Percentiles rank a stretch among this genome's conserved stretches.
Evolutionary conservation across 2,797 vertebrate species (phyloP).

Genomic region (Oreochromis grahami): DNA sequence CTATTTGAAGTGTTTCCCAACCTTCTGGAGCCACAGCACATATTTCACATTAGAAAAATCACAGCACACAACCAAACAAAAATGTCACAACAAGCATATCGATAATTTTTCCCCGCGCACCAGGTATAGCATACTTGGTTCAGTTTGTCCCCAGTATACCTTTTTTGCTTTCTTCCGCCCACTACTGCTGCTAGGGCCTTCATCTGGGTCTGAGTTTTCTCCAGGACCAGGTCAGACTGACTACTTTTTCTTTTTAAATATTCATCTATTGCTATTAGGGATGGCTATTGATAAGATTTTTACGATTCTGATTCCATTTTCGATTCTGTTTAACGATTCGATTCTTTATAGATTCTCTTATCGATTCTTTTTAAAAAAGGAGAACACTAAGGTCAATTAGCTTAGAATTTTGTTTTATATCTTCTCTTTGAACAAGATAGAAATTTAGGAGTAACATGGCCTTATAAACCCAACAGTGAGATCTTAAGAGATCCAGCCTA

Average conservation of each 20-base stretch:
- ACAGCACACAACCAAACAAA: background rate
- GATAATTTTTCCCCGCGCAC: background rate
- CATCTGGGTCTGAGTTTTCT: accelerated
- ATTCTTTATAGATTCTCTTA: no score
- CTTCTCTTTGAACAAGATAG: no score
- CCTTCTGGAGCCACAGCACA: background rate
- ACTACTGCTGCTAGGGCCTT: background rate
- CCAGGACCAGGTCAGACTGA: background rate
- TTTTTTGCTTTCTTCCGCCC: accelerated
- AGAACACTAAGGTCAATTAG: no score
- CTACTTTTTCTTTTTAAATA: background rate
- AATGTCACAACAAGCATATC: background rate
- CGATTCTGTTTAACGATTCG: no score
- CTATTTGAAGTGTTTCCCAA: background rate
- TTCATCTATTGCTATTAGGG: background rate
- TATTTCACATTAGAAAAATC: background rate
- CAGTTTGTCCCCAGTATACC: background rate
- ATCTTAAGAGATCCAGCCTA: no score
- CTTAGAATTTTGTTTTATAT: no score
- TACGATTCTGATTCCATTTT: no score
- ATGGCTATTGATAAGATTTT: no score
- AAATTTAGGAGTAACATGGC: no score
- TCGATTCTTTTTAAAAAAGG: no score
- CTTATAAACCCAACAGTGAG: no score
- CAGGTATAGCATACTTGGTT: background rate